Base-by-base conservation (phyloP, 2,888 invertebrate species). In the Liodrosophila aerea region DNA sequence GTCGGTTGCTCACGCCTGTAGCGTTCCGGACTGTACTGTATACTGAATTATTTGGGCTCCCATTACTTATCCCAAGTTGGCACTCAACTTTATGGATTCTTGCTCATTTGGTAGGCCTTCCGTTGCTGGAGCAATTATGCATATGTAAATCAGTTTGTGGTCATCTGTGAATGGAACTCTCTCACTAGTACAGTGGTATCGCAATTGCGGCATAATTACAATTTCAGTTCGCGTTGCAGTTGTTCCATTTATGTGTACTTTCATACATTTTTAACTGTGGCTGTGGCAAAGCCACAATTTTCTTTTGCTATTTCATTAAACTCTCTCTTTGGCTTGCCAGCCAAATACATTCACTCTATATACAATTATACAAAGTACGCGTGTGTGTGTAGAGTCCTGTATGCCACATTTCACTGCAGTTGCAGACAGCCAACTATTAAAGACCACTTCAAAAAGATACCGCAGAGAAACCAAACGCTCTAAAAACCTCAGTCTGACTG, bases 401-500 rank as follows among this genome's bases (percentile, higher is more conserved):
- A 52, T 56, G 62, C 52, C 67, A 62, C 64, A 74, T 67, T 71
- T 67, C 56, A 57, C 59, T 74, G 76, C 84, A 73, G 73, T 61
- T 85, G 82, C 78, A 78, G 78, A 78, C 78, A 72, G 78, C 72
- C 65, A 85, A 82, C 78, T 85, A 78, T 78, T 78, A 78, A 78
- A 78, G 82, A 65, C 61, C 78, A 82, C 83, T 78, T 82, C 78
- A 74, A 64, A 60, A 59, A 53, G 60, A 74, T 81, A 72, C 85
- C 82, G 61, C 60, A 78, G 62, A 64, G 75, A 41, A 51, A 50
- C 46, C 51, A 59, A 43, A 18, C 34, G 45, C 34, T 54, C 59
- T 27, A 44, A 22, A 49, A 51, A 43, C 47, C 37, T 54, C 37
- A 45, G 34, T 40, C 44, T 47, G 39, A 18, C 53, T 40, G 22